phyloP scores from a whole-genome alignment of 2,797 vertebrate genomes.

The Siniperca obscura region DNA sequence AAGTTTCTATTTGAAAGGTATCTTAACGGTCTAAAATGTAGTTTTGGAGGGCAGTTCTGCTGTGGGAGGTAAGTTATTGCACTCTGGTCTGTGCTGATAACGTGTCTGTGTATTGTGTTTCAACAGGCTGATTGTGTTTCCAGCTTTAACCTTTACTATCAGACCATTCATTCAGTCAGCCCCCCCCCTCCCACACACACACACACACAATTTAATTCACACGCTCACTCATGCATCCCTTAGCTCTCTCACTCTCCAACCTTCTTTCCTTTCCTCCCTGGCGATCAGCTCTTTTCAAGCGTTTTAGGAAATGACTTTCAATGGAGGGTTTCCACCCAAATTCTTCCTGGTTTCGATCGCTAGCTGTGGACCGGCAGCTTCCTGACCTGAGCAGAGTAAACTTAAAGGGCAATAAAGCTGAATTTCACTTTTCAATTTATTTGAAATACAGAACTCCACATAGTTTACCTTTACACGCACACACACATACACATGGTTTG shows the following conservation, averaged over 20 bases:
- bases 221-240: slow-evolving; percentile 13
- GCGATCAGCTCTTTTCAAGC: slow-evolving; percentile 14
- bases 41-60: neutral
- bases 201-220: slow-evolving; percentile 10
- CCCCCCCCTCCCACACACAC: neutral
- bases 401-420: neutral
- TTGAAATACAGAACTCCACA: neutral
- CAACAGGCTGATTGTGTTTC: slow-evolving; percentile 52
- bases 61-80: neutral
- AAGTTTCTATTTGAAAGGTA: neutral
- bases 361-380: slow-evolving; percentile 27
- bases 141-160: slow-evolving; percentile 48
- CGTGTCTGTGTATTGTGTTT: slow-evolving; percentile 39
- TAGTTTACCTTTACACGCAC: neutral
- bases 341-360: slow-evolving; percentile 53
- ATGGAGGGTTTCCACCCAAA: slow-evolving; percentile 54
- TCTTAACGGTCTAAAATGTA: neutral
- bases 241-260: neutral
- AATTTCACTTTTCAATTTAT: neutral
- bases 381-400: slow-evolving; percentile 13
- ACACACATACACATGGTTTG: neutral
- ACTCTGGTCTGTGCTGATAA: slow-evolving; percentile 57
- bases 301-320: slow-evolving; percentile 67
- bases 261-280: slow-evolving; percentile 12
- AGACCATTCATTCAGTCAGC: slow-evolving; percentile 11